phyloP scores from a whole-genome alignment of 2,888 invertebrate genomes.

The Cantharis flavilabris region DNA sequence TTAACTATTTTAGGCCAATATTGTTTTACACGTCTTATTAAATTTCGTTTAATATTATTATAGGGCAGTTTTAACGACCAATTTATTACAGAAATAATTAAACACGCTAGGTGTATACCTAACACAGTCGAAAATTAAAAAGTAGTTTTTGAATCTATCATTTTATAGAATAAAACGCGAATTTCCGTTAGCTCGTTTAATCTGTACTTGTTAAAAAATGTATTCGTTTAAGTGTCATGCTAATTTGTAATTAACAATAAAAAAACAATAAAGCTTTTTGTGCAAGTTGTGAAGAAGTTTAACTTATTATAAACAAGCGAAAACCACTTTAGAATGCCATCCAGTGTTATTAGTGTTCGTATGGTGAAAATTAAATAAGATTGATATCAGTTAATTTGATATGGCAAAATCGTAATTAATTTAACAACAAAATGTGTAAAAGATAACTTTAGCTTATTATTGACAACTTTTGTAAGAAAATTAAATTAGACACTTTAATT shows the following conservation, averaged over 20 bases:
- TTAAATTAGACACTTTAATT: conserved; percentile 14
- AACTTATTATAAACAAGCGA: neutral
- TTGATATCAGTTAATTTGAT: neutral
- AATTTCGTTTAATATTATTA: neutral
- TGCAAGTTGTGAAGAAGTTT: neutral
- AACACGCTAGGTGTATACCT: neutral
- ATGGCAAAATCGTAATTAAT: neutral
- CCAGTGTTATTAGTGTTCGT: neutral
- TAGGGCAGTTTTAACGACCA: neutral
- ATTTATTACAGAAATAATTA: neutral
- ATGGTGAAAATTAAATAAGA: neutral
- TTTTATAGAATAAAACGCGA: neutral
- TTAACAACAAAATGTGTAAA: conserved; percentile 1
- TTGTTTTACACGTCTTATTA: neutral
- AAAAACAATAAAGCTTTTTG: neutral
- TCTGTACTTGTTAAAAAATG: neutral
- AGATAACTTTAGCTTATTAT: neutral
- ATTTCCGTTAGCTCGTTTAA: conserved; percentile 2
- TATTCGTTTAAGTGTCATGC: conserved; percentile 1
- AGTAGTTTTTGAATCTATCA: neutral
- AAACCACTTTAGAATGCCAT: neutral
- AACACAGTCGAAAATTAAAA: neutral
- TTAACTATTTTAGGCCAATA: neutral
- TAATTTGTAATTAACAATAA: conserved; percentile 7
- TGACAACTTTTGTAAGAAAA: neutral